These are phyloP conservation scores for Scortum barcoo DNA, from an alignment of 2,113 vertebrate genomes.

Conservation along the genomic window DNA sequence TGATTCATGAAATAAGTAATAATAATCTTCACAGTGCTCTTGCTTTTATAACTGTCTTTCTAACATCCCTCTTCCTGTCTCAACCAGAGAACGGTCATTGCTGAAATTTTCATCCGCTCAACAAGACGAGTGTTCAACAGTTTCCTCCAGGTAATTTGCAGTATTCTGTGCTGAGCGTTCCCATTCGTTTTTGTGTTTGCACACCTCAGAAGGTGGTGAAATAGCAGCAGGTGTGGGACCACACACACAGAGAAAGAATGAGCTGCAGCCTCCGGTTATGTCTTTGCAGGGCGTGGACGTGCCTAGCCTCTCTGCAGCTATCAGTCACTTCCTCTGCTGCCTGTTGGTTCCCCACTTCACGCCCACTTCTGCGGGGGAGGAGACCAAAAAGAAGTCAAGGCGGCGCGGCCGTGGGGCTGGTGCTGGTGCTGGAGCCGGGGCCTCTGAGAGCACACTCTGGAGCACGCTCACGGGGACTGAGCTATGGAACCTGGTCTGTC, in stretches of 20 bases:
- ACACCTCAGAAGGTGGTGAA: background rate
- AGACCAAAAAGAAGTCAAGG: slow-evolving; percentile 84
- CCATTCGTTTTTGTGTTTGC: background rate
- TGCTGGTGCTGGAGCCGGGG: slow-evolving; percentile 45
- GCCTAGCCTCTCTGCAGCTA: slow-evolving; percentile 83
- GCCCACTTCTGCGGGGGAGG: slow-evolving; percentile 77
- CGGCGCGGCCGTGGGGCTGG: slow-evolving; percentile 78
- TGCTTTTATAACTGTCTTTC: background rate
- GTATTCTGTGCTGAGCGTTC: background rate
- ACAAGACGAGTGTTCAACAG: slow-evolving; percentile 82
- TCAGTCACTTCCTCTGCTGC: slow-evolving; percentile 88
- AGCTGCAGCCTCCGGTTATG: slow-evolving; percentile 15
- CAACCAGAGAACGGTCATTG: slow-evolving; percentile 78
- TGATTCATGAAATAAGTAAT: background rate
- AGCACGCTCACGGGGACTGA: slow-evolving; percentile 81
- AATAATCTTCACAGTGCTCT: background rate
- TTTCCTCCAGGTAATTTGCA: slow-evolving; percentile 84
- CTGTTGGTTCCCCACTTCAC: slow-evolving; percentile 85
- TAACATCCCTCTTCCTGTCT: slow-evolving; percentile 25
- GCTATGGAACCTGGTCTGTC: slow-evolving; percentile 85
- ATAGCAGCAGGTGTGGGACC: background rate
- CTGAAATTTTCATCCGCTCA: slow-evolving; percentile 84
- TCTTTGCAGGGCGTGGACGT: slow-evolving; percentile 83
- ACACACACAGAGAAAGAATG: background rate
- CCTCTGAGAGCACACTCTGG: slow-evolving; percentile 83